Evolutionary conservation across 2,888 invertebrate species (phyloP).

Genomic region (Meiosimyza platycephala): DNA sequence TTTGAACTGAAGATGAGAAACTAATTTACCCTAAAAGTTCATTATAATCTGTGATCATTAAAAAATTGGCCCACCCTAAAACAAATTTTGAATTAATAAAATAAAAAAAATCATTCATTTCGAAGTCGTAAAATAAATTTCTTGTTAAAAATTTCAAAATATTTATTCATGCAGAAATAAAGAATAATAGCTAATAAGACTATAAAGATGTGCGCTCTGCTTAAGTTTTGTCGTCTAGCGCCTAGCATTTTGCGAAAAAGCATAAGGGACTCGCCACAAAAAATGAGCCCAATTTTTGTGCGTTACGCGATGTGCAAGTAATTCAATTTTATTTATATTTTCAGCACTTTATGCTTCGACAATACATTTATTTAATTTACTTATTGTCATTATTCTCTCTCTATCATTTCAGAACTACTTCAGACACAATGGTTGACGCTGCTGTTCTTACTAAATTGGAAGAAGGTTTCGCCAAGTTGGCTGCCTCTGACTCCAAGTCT

Average conservation of each 20-base stretch:
- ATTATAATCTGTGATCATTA: too few relatives aligned
- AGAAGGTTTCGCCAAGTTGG: constrained; percentile 88
- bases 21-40: too few relatives aligned
- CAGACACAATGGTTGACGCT: constrained; percentile 90
- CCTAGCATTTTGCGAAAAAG: constrained; percentile 8
- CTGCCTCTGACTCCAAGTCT: constrained; percentile 91
- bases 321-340: neutral
- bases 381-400: constrained; percentile 43
- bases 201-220: constrained; percentile 32
- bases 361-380: constrained; percentile 9
- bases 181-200: neutral
- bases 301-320: constrained; percentile 30
- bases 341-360: neutral
- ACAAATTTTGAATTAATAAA: neutral
- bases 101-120: constrained; percentile 1
- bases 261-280: too few relatives aligned
- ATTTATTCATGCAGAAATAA: constrained; percentile 20
- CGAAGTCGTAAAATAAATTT: neutral
- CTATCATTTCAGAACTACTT: constrained; percentile 73
- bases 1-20: too few relatives aligned
- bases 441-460: constrained; percentile 92
- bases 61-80: constrained; percentile 23
- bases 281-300: neutral
- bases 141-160: neutral
- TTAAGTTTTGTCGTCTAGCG: constrained; percentile 38